A percentile compares a stretch with the other conserved stretches of the same genome.
Conservation (phyloP, 2,888 invertebrate species). For the Macrosoma leucophasiata region DNA sequence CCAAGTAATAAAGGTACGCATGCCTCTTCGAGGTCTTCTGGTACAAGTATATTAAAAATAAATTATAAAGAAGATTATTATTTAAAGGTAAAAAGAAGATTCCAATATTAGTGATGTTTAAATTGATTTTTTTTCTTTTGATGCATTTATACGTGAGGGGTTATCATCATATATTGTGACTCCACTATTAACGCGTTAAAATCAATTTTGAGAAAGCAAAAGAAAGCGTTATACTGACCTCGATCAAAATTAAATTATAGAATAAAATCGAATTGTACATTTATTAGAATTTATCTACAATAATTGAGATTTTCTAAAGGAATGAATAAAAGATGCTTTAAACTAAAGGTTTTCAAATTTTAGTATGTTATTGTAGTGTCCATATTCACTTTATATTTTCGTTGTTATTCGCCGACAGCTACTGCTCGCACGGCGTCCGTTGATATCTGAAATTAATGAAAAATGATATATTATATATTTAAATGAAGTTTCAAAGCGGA, state of each 20-base stretch:
- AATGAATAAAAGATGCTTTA: slow-evolving; percentile 38
- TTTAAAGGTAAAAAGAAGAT: no score
- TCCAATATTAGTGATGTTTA: no score
- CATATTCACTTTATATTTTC: slow-evolving; percentile 59
- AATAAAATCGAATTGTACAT: slow-evolving; percentile 47
- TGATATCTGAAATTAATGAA: slow-evolving; percentile 58
- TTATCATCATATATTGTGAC: slow-evolving; percentile 13
- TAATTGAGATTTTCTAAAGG: slow-evolving; percentile 46
- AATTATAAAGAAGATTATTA: no score
- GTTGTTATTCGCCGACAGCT: slow-evolving; percentile 62
- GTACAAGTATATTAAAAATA: no score
- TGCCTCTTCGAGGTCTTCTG: no score
- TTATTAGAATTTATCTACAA: slow-evolving; percentile 51
- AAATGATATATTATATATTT: no score
- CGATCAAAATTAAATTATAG: slow-evolving; percentile 31
- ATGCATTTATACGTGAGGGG: no score
- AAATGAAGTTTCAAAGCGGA: no score
- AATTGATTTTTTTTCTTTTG: no score
- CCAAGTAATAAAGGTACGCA: no score
- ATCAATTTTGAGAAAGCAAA: slow-evolving; percentile 41
- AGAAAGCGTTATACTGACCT: slow-evolving; percentile 47
- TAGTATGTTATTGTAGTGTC: slow-evolving; percentile 46
- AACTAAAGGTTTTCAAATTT: slow-evolving; percentile 53
- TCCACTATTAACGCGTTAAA: slow-evolving; percentile 19
- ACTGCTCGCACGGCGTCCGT: slow-evolving; percentile 65